phyloP scores from a whole-genome alignment of 37 sponge, comb jelly and placozoan species.

The Mnemiopsis leidyi region DNA sequence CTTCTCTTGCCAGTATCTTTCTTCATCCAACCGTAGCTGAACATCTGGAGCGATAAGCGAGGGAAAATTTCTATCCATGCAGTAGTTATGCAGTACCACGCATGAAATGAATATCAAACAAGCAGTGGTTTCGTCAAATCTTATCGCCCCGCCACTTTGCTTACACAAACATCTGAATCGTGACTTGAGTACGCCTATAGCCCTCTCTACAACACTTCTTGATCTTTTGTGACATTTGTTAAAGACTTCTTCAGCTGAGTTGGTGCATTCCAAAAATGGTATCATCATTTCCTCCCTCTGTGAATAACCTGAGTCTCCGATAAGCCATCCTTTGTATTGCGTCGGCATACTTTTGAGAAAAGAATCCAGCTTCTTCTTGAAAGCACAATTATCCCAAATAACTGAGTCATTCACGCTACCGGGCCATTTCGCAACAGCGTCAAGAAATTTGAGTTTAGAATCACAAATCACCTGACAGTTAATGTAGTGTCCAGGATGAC shows the following conservation, averaged over 20 bases:
- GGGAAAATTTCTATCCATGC: background rate
- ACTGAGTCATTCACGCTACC: background rate
- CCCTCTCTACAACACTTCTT: background rate
- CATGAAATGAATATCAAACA: background rate
- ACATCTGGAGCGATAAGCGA: background rate
- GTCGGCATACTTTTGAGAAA: background rate
- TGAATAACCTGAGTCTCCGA: background rate
- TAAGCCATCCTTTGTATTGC: background rate
- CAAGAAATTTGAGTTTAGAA: background rate
- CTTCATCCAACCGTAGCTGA: background rate
- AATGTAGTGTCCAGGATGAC: background rate
- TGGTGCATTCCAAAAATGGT: background rate
- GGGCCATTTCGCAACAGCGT: background rate
- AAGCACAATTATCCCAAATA: background rate
- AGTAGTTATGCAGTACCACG: slow-evolving; percentile 3
- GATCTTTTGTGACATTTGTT: background rate
- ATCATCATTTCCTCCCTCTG: background rate
- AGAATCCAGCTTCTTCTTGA: background rate
- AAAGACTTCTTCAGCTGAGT: background rate
- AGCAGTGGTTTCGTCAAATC: background rate
- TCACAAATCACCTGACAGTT: background rate
- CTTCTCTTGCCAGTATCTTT: no score
- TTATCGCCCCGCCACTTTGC: background rate
- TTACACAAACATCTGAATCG: background rate
- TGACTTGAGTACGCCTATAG: background rate